Evolutionary conservation across 1,140 invertebrate species (phyloP).

Genomic region (Ruditapes philippinarum): DNA sequence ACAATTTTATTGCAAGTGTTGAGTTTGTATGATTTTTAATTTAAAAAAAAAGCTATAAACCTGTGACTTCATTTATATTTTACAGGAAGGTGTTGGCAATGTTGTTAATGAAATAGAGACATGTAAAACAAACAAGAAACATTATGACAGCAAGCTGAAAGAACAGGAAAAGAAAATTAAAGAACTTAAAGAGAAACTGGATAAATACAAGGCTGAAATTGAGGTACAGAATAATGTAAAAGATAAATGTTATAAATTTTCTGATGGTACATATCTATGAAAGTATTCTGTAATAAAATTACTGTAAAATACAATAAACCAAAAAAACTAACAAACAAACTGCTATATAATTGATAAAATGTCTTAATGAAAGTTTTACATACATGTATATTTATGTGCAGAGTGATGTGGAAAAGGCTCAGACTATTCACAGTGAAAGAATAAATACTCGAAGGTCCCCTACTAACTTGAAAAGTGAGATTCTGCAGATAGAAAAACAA

Average conservation of each 20-base stretch:
- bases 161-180: conserved; percentile 82
- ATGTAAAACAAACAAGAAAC: conserved; percentile 75
- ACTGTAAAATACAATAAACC: too few species aligned
- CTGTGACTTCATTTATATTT: too few species aligned
- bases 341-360: too few species aligned
- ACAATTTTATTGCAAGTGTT: too few species aligned
- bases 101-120: conserved; percentile 78
- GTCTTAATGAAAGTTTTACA: too few species aligned
- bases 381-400: too few species aligned
- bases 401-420: conserved; percentile 76
- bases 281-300: too few species aligned
- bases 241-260: too few species aligned
- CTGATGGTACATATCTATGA: too few species aligned
- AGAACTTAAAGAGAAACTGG: conserved; percentile 70
- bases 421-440: conserved; percentile 77
- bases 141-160: conserved; percentile 82
- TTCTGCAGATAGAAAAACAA: conserved; percentile 82
- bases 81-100: conserved; percentile 78
- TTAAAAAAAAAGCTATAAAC: too few species aligned
- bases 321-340: too few species aligned
- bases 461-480: conserved; percentile 82
- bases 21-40: too few species aligned
- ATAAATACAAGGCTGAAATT: conserved; percentile 74
- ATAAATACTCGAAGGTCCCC: conserved; percentile 80
- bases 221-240: conserved; percentile 71